These are phyloP conservation scores for Dryas iulia DNA, from an alignment of 1,140 invertebrate species.

Conservation along the genomic window DNA sequence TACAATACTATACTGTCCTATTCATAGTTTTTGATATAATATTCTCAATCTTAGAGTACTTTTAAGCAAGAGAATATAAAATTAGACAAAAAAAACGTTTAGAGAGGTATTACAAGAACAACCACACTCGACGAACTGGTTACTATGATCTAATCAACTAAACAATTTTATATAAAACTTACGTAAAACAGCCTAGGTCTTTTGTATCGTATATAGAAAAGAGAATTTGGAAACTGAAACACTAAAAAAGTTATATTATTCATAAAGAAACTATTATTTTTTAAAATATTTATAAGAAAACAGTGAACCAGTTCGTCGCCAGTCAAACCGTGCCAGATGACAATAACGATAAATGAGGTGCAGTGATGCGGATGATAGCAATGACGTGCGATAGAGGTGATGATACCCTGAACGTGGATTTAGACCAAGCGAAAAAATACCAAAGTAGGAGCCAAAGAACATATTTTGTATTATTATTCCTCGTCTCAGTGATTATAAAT, in stretches of 20 bases:
- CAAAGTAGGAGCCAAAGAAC: neutral
- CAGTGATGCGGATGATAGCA: constrained; percentile 74
- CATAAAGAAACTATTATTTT: neutral
- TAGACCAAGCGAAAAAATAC: neutral
- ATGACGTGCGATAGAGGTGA: constrained; percentile 47
- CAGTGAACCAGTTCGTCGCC: constrained; percentile 58
- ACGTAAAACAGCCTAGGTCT: neutral
- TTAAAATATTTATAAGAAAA: constrained; percentile 13
- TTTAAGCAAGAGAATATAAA: constrained; percentile 61
- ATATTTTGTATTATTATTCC: neutral
- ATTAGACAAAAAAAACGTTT: constrained; percentile 44
- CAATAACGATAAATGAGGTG: constrained; percentile 63
- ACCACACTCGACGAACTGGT: constrained; percentile 68
- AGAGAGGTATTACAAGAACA: constrained; percentile 59
- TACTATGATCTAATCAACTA: constrained; percentile 36
- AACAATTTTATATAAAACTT: neutral
- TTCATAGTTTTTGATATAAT: constrained; percentile 56
- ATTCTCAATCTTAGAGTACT: constrained; percentile 58
- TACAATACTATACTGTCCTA: constrained; percentile 65
- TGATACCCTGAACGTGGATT: constrained; percentile 37
- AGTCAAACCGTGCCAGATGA: constrained; percentile 73
- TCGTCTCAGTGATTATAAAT: neutral
- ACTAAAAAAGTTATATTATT: neutral
- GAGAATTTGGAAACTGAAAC: neutral
- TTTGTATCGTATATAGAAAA: neutral